phyloP scores from a whole-genome alignment of 2,797 vertebrate genomes.

The Epinephelus malabaricus region DNA sequence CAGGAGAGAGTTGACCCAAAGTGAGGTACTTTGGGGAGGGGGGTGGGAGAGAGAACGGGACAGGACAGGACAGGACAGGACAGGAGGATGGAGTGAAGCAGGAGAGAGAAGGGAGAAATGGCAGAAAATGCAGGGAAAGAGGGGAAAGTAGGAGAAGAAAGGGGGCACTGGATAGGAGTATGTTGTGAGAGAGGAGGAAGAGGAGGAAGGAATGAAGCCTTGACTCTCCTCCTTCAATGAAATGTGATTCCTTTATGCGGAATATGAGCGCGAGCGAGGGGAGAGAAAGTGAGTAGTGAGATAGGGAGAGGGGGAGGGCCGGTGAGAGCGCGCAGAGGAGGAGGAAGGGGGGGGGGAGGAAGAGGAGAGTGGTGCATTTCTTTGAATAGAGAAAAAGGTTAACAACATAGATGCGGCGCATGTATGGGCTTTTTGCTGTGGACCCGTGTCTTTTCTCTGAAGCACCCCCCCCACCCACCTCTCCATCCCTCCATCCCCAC shows the following conservation, averaged over 20 bases:
- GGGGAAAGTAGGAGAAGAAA: slow-evolving; percentile 13
- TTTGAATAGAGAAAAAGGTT: slow-evolving; percentile 74
- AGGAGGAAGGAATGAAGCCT: slow-evolving; percentile 62
- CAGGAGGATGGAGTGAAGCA: slow-evolving; percentile 2
- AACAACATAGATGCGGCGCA: slow-evolving; percentile 67
- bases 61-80: slow-evolving; percentile 21
- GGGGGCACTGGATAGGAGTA: slow-evolving; percentile 21
- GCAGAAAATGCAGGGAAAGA: slow-evolving; percentile 36
- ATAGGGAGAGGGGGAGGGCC: slow-evolving; percentile 50
- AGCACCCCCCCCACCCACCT: not conserved
- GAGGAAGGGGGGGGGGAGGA: slow-evolving; percentile 31
- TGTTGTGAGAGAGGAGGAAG: slow-evolving; percentile 50
- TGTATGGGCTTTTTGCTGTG: slow-evolving; percentile 33
- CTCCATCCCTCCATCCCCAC: too few species aligned
- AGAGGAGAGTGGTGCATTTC: slow-evolving; percentile 69
- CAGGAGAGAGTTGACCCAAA: slow-evolving; percentile 56
- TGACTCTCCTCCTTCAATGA: slow-evolving; percentile 76
- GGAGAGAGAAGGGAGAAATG: slow-evolving; percentile 13
- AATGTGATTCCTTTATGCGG: slow-evolving; percentile 85
- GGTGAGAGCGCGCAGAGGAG: slow-evolving; percentile 46
- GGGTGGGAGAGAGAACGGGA: not conserved
- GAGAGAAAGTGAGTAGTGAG: slow-evolving; percentile 26
- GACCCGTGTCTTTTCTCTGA: slow-evolving; percentile 37
- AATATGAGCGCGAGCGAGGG: slow-evolving; percentile 73
- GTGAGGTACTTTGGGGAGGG: slow-evolving; percentile 57